These are phyloP conservation scores for Petrocephalus microphthalmus DNA, from an alignment of 2,113 vertebrate genomes.

Conservation along the genomic window DNA sequence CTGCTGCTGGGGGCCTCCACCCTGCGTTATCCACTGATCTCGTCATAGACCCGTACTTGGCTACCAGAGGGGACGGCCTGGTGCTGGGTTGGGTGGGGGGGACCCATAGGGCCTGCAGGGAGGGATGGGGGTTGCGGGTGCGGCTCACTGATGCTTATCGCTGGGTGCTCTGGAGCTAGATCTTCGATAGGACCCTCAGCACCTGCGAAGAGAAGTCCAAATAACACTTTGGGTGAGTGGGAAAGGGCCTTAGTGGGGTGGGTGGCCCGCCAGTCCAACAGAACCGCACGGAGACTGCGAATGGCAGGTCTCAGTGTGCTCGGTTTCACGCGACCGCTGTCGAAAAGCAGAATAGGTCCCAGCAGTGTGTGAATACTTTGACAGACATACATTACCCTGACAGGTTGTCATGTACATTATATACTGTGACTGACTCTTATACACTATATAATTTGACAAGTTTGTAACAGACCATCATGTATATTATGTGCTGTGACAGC, in stretches of 20 bases:
- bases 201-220: slow-evolving; percentile 58
- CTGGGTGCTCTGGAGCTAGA: slow-evolving; percentile 43
- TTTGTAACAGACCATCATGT: not conserved
- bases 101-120: slow-evolving; percentile 20
- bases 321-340: not conserved
- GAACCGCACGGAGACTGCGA: not conserved
- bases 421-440: not conserved
- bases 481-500: not conserved
- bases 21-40: slow-evolving; percentile 18
- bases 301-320: not conserved
- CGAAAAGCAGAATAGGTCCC: not conserved
- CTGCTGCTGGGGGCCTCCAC: slow-evolving; percentile 19
- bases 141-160: slow-evolving; percentile 55
- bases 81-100: slow-evolving; percentile 19
- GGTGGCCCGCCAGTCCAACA: not conserved
- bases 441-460: not conserved
- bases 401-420: not conserved
- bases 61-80: not conserved
- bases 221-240: slow-evolving; percentile 49
- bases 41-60: slow-evolving; percentile 16
- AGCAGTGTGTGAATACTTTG: not conserved
- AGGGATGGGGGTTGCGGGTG: slow-evolving; percentile 46
- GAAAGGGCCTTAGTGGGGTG: slow-evolving; percentile 43
- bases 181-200: slow-evolving; percentile 51
- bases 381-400: not conserved